Evolutionary conservation across 1,140 invertebrate genomes (phyloP).

Genomic region (Tetraneura akinire): DNA sequence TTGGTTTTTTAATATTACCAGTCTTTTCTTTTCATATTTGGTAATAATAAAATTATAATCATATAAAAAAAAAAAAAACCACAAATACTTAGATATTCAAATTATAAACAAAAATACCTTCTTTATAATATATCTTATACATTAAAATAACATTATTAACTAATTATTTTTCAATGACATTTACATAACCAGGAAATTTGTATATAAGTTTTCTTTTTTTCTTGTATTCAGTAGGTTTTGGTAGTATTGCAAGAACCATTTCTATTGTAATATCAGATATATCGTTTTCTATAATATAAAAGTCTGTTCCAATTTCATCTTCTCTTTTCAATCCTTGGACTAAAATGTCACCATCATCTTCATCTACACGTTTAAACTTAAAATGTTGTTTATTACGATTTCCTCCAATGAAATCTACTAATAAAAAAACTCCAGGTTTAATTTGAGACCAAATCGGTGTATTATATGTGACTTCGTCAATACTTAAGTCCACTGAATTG

Average conservation of each 20-base stretch:
- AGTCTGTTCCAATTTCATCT: background rate
- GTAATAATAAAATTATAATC: too few relatives aligned
- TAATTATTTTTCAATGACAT: slow-evolving; percentile 2
- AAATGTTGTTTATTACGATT: slow-evolving; percentile 6
- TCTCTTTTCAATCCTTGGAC: slow-evolving; percentile 1
- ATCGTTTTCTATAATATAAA: slow-evolving; percentile 12
- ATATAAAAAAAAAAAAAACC: too few relatives aligned
- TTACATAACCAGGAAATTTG: slow-evolving; percentile 4
- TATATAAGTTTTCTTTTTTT: background rate
- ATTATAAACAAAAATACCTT: too few relatives aligned
- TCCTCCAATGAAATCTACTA: slow-evolving; percentile 13
- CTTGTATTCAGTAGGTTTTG: background rate
- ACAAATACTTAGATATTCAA: too few relatives aligned
- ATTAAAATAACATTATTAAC: too few relatives aligned
- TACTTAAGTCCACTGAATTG: slow-evolving; percentile 9
- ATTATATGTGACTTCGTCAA: slow-evolving; percentile 8
- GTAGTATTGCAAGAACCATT: slow-evolving; percentile 11
- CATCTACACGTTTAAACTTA: slow-evolving; percentile 19
- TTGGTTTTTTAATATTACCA: too few relatives aligned
- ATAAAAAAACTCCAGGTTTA: background rate
- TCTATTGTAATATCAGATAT: slow-evolving; percentile 6
- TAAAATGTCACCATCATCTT: background rate
- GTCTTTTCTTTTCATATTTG: too few relatives aligned
- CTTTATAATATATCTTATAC: too few relatives aligned
- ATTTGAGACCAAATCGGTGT: slow-evolving; percentile 14